Evolutionary conservation across 2,797 vertebrate genomes (phyloP).

Genomic region (Lacerta viridis): DNA sequence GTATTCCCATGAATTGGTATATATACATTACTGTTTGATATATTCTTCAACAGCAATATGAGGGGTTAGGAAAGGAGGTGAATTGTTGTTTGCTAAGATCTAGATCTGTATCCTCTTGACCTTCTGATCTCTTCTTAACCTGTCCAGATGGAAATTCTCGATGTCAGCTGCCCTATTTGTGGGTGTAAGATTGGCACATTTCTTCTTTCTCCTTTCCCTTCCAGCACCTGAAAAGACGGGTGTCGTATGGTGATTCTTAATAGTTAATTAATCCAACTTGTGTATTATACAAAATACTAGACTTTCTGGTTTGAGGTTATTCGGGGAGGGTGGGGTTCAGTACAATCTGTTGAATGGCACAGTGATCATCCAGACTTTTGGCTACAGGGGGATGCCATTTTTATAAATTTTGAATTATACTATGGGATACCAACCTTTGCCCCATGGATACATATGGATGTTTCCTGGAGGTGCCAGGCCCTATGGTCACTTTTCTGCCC

Average conservation of each 20-base stretch:
- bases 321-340: too few relatives aligned
- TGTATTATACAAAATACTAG: not conserved
- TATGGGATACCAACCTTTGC: too few relatives aligned
- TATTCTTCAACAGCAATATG: rapidly evolving
- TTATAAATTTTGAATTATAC: not conserved
- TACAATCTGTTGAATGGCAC: not conserved
- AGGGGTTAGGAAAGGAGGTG: constrained; percentile 42
- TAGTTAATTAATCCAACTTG: not conserved
- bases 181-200: constrained; percentile 9
- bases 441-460: too few relatives aligned
- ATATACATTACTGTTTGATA: not conserved
- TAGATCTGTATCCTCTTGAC: constrained; percentile 58
- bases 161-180: constrained; percentile 5
- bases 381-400: not conserved
- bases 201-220: constrained; percentile 1
- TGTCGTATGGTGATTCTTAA: not conserved
- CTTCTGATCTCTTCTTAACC: constrained; percentile 63
- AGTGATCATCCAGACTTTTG: not conserved
- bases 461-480: too few relatives aligned
- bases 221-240: not conserved
- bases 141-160: constrained; percentile 50
- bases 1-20: not conserved
- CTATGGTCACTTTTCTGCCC: too few relatives aligned
- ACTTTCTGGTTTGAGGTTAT: not conserved
- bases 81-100: constrained; percentile 42